Percentiles rank a stretch among this genome's conserved stretches.
These are phyloP conservation scores for Lateolabrax maculatus DNA, from an alignment of 2,797 vertebrate species.

Conservation along the genomic window DNA sequence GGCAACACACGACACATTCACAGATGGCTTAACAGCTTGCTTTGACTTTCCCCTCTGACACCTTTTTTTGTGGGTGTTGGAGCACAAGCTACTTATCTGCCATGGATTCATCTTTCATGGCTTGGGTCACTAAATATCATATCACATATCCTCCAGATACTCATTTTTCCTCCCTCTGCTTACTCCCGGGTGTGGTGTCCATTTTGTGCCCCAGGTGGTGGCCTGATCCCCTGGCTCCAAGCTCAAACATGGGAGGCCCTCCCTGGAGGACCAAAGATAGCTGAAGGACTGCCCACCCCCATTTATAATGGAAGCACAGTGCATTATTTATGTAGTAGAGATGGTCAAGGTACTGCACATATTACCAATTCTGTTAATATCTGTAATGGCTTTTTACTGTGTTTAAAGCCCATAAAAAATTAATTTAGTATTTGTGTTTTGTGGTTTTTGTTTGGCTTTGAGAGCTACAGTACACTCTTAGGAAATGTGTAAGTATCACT, in stretches of 20 bases:
- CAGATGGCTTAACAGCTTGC: conserved; percentile 82
- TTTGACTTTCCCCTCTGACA: conserved; percentile 68
- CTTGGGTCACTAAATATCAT: conserved; percentile 59
- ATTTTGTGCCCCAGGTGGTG: conserved; percentile 69
- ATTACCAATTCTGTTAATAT: conserved; percentile 37
- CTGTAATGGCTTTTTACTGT: conserved; percentile 3
- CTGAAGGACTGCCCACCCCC: conserved; percentile 49
- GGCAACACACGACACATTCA: conserved; percentile 28
- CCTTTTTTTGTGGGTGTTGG: conserved; percentile 45
- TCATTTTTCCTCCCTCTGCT: conserved; percentile 26
- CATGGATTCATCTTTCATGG: conserved; percentile 50
- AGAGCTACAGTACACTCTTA: conserved; percentile 16
- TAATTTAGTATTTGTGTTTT: neutral
- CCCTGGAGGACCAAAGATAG: conserved; percentile 63
- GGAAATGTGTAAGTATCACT: conserved; percentile 29
- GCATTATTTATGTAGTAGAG: conserved; percentile 77
- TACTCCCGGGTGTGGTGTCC: conserved; percentile 42
- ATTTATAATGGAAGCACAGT: conserved; percentile 62
- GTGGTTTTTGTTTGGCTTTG: conserved; percentile 9
- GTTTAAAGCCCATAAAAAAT: conserved; percentile 36
- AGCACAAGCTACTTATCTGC: conserved; percentile 52
- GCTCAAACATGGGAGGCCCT: conserved; percentile 57
- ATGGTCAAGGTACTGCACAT: conserved; percentile 55
- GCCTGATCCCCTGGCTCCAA: conserved; percentile 50
- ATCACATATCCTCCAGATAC: conserved; percentile 61